Base-by-base conservation (phyloP, 2,888 invertebrate species). In the Proisotoma minuta region DNA sequence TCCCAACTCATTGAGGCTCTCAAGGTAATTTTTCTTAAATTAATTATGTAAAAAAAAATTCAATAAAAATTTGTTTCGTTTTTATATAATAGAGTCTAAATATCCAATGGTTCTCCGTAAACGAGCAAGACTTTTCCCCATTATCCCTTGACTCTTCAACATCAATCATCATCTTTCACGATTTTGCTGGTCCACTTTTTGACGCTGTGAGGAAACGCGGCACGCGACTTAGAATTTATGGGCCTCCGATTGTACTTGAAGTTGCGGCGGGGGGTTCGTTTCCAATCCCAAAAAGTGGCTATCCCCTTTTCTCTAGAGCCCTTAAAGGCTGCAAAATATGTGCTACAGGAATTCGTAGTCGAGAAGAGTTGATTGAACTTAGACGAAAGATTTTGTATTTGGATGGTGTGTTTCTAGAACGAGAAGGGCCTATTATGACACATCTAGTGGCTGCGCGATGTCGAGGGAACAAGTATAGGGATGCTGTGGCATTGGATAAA, bases 381-480 rank as follows among this genome's bases (percentile, higher is more conserved):
- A 57, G 72, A 39, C 53, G 70, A 27, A 64, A 63, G 18, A 71
- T 73, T 49, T 40, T 72, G n/a, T 72, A 72, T 57, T 67, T 73
- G 71, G 73, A 69, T 40, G 73, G 73, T 18, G 62, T 56, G 8
- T 73, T 64, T 58, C 26, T 70, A 3, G 73, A 73, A 24, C 62
- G 68, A 22, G 68, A 66, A n/a, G 66, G 61, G 0, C 63, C 63
- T 18, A 40, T 93, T 73, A 43, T 43, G 43, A 97, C 96, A 59
- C 96, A 97, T 82, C 83, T 98, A 73, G 91, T 98, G 74, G 91
- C 96, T 69, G 90, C 89, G 75, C 84, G 85, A 74, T 89, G 89
- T 75, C 88, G 88, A 51, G 94, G 95, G 65, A 90, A 91, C 74
- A 96, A 96, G 81, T 97, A 96, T 79, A 87, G 90, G 80, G 92